phyloP scores from a whole-genome alignment of 1,140 invertebrate species.

The Drosophila baimaii region DNA sequence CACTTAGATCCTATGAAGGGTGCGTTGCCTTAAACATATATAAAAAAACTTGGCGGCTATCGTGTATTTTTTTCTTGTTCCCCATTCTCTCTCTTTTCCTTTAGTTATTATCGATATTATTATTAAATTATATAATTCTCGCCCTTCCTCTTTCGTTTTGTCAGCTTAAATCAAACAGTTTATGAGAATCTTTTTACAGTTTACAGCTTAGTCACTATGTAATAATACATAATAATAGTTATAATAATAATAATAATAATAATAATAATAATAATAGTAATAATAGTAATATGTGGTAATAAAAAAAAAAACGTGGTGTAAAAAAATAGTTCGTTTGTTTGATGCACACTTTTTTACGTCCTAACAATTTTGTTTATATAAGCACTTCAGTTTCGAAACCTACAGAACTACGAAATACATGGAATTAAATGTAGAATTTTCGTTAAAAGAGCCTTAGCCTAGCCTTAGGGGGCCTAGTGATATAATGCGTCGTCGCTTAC shows the following conservation, averaged over 20 bases:
- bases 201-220: conserved; percentile 71
- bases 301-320: conserved; percentile 52
- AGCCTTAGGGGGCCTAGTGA: conserved; percentile 30
- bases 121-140: conserved; percentile 20
- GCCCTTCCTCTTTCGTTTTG: conserved; percentile 15
- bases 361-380: conserved; percentile 75
- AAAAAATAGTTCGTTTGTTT: conserved; percentile 56
- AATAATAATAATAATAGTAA: conserved; percentile 34
- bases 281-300: conserved; percentile 18
- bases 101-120: conserved; percentile 11
- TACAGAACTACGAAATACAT: conserved; percentile 29
- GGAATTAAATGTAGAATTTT: conserved; percentile 28
- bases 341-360: conserved; percentile 42
- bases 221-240: conserved; percentile 60
- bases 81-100: background rate
- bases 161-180: conserved; percentile 73
- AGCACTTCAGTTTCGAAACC: conserved; percentile 77
- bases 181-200: conserved; percentile 82
- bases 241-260: conserved; percentile 50
- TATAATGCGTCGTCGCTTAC: conserved; percentile 39
- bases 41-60: conserved; percentile 64
- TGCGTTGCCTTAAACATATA: conserved; percentile 47
- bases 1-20: conserved; percentile 11
- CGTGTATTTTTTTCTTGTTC: conserved; percentile 26
- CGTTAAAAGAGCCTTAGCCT: conserved; percentile 20